Evolutionary conservation across 2,888 invertebrate species (phyloP), one percentile per base, ranked within the genome.

Genomic region (Trichopoda pennipes): DNA sequence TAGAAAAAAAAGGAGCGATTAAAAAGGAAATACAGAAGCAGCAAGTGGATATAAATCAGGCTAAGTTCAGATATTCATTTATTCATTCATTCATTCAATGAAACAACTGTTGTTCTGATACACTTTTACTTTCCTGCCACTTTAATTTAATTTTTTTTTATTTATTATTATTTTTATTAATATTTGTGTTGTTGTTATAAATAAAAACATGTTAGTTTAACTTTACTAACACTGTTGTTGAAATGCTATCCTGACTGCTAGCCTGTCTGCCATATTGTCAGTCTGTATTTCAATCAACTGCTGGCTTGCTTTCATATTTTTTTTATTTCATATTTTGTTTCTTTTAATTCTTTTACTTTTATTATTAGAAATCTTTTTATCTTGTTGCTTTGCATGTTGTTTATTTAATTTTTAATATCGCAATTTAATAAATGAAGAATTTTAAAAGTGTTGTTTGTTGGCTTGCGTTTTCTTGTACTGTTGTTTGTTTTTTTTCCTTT

Each of bases 351-450:
- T 69, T 44, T 44, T 47, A 16, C 4, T 55, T 35, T 68, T 69
- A 47, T 77, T 78, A 70, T 81, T 53, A 44, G 51, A 12, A 69
- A 68, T 77, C 51, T 74, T 73, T 74, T 70, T 58, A 60, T 78
- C 58, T 58, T 64, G 47, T 38, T 38, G 44, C 72, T 55, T 70
- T 42, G 32, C 47, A 32, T 68, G 70, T 66, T 74, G 74, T 81
- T 77, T 61, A 35, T 81, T 64, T 74, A 77, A 68, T 68, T 73
- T 76, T 70, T 75, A 64, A 58, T 60, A 75, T 70, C 53, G 23
- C 56, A 17, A 70, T 69, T 64, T 70, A 68, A 75, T 75, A 70
- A 69, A 72, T 76, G 53, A 72, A 66, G 60, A 72, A 60, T 64
- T 72, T 60, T 9, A 58, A 68, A 19, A 55, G 64, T 23, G 70